Base-by-base conservation (phyloP, 1,140 invertebrate species). In the Caenorhabditis brenneri region DNA sequence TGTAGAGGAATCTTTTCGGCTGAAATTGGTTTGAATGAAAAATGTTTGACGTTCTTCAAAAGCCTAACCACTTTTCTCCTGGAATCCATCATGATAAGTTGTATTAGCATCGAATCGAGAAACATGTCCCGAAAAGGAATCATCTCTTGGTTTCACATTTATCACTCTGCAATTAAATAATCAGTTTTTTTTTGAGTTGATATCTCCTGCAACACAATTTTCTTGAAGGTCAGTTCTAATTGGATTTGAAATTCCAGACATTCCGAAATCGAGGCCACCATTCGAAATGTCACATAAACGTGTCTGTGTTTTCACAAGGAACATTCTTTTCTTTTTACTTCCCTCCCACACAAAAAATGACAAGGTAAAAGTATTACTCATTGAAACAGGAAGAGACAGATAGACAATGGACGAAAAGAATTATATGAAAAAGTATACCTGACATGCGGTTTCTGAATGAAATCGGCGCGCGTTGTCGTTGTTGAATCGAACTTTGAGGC, bases 401-500 rank as follows among this genome's bases (percentile, higher is more conserved):
- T 29, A 65, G 31, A 74, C 65, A 74, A 74, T 74, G 46, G 6
- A 42, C 1, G n/a, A 46, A 74, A 42, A 46, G 2, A 46, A 36
- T n/a, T n/a, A 74, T 65, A 24, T 27, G 16, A 65, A 24, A 24
- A 74, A 22, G 53, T 27, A 22, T 74, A 74, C 65, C 65, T 74
- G 65, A 74, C 65, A 36, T 74, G 65, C 29, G 65, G 65, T 74
- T 74, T 74, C 65, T 74, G 65, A 74, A 74, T 74, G 15, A 74
- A 74, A 74, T 74, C 65, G 65, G 65, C 65, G 65, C 65, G 65
- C n/a, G 65, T 74, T 12, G 65, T 74, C 22, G 65, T 74, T n/a
- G 65, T 74, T 74, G 65, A 5, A 46, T 74, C 65, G 36, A 74
- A 74, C 36, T 74, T 74, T 46, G 65, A 74, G 36, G 65, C 65